These are phyloP conservation scores for Lanius ludovicianus DNA, from an alignment of 2,113 vertebrate species.

Conservation along the genomic window DNA sequence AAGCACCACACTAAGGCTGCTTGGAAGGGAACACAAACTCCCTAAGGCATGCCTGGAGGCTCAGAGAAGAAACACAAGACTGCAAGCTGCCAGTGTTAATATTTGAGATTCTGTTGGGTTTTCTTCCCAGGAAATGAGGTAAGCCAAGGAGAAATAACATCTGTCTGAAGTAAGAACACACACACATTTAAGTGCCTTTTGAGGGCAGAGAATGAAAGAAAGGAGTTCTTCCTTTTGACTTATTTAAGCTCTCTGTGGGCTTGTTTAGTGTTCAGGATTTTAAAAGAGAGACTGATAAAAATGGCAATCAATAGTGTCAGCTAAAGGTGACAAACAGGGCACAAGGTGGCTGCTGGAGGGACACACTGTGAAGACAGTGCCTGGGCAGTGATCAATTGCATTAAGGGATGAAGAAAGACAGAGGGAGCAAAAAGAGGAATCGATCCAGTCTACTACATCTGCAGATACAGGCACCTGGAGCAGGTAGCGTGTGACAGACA, in stretches of 20 bases:
- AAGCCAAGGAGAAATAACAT: constrained; percentile 43
- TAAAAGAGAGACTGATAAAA: constrained; percentile 22
- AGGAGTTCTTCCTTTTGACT: constrained; percentile 15
- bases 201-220: neutral
- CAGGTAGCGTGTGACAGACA: constrained; percentile 23
- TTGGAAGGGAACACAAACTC: constrained; percentile 32
- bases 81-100: constrained; percentile 36
- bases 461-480: constrained; percentile 14
- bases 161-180: constrained; percentile 13
- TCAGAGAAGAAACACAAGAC: neutral
- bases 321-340: constrained; percentile 41
- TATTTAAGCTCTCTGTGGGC: neutral
- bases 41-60: neutral
- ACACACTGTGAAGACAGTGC: neutral
- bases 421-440: constrained; percentile 38
- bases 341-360: neutral
- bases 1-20: neutral
- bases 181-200: neutral
- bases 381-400: constrained; percentile 27
- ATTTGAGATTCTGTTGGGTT: neutral
- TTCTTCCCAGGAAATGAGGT: constrained; percentile 1
- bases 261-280: constrained; percentile 11
- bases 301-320: constrained; percentile 34
- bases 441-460: neutral
- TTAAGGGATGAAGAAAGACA: constrained; percentile 28